These are phyloP conservation scores for Lepidurus packardi DNA, from an alignment of 1,140 invertebrate genomes.

Conservation along the genomic window DNA sequence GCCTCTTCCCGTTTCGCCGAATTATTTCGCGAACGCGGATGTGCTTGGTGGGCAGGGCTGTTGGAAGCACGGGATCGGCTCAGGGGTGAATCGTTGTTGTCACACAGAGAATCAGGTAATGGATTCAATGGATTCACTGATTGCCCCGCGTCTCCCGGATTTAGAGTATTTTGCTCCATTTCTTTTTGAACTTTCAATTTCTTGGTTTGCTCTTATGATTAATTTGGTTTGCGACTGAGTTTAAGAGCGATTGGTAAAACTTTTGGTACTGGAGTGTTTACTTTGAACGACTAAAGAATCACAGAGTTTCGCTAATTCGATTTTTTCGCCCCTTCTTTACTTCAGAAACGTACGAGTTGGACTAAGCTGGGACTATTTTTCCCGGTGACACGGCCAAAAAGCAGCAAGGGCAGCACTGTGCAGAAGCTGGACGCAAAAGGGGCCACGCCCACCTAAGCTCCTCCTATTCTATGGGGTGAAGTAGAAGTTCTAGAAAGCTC, in stretches of 20 bases:
- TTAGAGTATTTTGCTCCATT: neutral
- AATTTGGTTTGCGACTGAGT: too few species aligned
- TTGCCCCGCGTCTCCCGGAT: neutral
- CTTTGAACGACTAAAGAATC: neutral
- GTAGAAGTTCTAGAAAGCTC: conserved; percentile 2
- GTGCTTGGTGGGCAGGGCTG: conserved; percentile 3
- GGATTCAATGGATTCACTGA: neutral
- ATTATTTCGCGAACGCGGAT: neutral
- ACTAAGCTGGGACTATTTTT: conserved; percentile 15
- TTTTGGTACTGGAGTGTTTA: too few species aligned
- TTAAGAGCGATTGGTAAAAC: too few species aligned
- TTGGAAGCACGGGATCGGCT: conserved; percentile 1
- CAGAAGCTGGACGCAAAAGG: neutral
- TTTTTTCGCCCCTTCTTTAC: neutral
- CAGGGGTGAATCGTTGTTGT: neutral
- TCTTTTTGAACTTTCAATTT: neutral
- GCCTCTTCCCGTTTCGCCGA: neutral
- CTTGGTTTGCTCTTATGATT: too few species aligned
- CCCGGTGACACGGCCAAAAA: neutral
- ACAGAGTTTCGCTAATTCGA: neutral
- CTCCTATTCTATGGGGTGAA: neutral
- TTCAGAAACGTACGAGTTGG: neutral
- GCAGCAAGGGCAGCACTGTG: neutral
- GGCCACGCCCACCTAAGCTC: neutral
- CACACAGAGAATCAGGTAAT: conserved; percentile 5